Conservation (phyloP, 2,888 invertebrate genomes). For the Lasioglossum malachurum region DNA sequence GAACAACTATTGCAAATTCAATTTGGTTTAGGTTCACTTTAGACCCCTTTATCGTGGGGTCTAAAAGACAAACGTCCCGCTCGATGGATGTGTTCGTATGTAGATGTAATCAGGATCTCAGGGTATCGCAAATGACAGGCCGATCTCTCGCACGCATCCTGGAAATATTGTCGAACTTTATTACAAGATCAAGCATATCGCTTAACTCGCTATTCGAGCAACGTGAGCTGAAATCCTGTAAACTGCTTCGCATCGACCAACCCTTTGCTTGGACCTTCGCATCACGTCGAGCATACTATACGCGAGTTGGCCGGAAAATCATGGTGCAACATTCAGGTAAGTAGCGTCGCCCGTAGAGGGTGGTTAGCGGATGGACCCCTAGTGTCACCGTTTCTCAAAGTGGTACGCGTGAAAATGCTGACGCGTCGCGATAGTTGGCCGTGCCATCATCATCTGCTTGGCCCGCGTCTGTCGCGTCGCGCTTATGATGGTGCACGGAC, state of each 20-base stretch:
- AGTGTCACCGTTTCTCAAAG: not conserved
- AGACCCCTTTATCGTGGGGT: too few species aligned
- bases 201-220: not conserved
- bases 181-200: conserved; percentile 40
- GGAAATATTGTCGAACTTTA: conserved; percentile 29
- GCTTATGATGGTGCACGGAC: not conserved
- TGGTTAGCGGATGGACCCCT: not conserved
- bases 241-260: conserved; percentile 6
- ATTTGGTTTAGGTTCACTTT: too few species aligned
- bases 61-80: too few species aligned
- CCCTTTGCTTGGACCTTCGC: not conserved
- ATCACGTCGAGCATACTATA: not conserved
- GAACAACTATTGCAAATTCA: too few species aligned
- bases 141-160: not conserved
- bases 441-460: not conserved
- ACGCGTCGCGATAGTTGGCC: not conserved
- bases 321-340: conserved; percentile 27
- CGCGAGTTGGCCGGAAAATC: conserved; percentile 21
- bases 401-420: conserved; percentile 2
- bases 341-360: not conserved
- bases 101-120: not conserved
- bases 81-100: too few species aligned
- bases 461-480: not conserved
- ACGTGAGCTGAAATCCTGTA: conserved; percentile 26
- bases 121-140: conserved; percentile 16